Evolutionary conservation across 2,113 vertebrate species (phyloP).

Genomic region (Lophotis ruficrista): DNA sequence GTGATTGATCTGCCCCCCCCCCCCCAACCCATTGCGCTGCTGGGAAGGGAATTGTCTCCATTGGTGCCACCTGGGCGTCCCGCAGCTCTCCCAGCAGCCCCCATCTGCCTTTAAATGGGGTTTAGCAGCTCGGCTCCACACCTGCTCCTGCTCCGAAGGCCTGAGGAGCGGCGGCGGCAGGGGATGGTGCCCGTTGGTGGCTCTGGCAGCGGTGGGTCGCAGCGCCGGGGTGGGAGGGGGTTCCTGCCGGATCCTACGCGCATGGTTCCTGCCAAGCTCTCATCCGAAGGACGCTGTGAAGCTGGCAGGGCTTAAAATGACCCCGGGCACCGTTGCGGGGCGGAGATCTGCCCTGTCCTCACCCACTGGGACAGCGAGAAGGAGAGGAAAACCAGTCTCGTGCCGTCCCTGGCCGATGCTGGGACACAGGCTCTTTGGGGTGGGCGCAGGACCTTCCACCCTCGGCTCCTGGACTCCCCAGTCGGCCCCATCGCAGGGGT

Average conservation of each 20-base stretch:
- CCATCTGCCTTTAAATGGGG: neutral
- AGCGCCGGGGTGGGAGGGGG: rapidly evolving
- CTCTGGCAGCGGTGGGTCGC: rapidly evolving
- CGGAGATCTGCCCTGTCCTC: neutral
- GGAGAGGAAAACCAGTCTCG: neutral
- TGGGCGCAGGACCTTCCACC: neutral
- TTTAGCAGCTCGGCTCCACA: neutral
- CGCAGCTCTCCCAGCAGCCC: neutral
- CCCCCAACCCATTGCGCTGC: rapidly evolving
- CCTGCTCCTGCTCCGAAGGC: neutral
- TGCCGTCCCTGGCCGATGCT: neutral
- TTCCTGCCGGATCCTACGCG: neutral
- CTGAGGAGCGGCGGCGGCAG: too few species aligned
- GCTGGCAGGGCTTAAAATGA: neutral
- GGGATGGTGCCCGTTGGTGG: neutral
- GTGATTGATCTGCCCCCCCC: neutral
- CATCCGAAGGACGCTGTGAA: neutral
- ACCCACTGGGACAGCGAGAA: rapidly evolving
- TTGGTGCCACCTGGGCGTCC: neutral
- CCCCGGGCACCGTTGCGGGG: neutral
- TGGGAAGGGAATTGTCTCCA: neutral
- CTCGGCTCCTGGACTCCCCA: rapidly evolving
- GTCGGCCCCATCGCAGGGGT: rapidly evolving
- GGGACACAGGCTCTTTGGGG: neutral
- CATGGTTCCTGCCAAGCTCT: neutral